phyloP scores from a whole-genome alignment of 2,888 invertebrate genomes.

The Himalopsyche tibetana region DNA sequence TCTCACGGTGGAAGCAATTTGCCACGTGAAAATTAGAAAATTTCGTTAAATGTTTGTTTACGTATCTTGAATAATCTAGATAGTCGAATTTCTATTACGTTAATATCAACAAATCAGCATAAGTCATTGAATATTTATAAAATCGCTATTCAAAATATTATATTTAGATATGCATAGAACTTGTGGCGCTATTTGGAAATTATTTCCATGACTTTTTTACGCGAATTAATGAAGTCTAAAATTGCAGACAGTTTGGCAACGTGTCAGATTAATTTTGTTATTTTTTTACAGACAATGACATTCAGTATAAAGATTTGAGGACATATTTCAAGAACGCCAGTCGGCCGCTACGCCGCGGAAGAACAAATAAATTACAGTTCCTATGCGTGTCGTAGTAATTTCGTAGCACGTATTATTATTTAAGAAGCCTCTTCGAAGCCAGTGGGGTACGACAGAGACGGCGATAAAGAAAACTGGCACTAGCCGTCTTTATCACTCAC shows the following conservation, averaged over 20 bases:
- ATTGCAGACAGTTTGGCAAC: slow-evolving; percentile 6
- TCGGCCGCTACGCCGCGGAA: slow-evolving; percentile 4
- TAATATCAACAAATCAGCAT: too few species aligned
- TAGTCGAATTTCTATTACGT: too few species aligned
- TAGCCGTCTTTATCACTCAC: slow-evolving; percentile 20
- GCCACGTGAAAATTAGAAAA: too few species aligned
- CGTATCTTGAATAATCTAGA: too few species aligned
- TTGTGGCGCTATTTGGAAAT: too few species aligned
- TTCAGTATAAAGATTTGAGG: slow-evolving; percentile 28
- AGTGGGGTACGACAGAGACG: slow-evolving; percentile 10
- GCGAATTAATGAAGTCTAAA: background rate
- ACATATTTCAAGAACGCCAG: slow-evolving; percentile 28
- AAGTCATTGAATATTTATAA: too few species aligned
- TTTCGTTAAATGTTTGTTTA: too few species aligned
- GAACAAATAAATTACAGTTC: slow-evolving; percentile 26
- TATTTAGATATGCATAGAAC: too few species aligned
- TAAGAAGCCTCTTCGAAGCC: slow-evolving; percentile 27
- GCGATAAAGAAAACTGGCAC: slow-evolving; percentile 11
- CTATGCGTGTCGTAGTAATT: slow-evolving; percentile 40
- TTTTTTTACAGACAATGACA: slow-evolving; percentile 16
- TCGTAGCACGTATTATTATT: slow-evolving; percentile 37
- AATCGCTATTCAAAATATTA: too few species aligned
- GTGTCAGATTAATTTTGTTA: background rate
- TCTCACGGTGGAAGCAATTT: too few species aligned
- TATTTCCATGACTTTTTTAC: too few species aligned